phyloP scores from a whole-genome alignment of 2,797 vertebrate genomes.

The Brotula barbata region DNA sequence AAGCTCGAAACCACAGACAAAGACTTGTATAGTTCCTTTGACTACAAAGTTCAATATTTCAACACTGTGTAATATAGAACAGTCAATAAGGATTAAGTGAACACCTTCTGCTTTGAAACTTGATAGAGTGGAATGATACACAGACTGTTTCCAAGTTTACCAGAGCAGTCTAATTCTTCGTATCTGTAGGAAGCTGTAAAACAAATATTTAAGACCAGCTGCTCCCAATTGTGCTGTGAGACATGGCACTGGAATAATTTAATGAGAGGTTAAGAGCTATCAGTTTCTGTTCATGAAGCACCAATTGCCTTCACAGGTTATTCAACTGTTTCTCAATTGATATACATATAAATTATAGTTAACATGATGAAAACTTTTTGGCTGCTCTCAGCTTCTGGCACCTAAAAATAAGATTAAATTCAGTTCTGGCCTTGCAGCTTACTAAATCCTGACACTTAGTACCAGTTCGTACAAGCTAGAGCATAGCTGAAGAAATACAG shows the following conservation, averaged over 20 bases:
- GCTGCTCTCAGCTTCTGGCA: no score
- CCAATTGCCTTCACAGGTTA: no score
- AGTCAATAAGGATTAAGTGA: slow-evolving; percentile 20
- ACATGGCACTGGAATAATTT: slow-evolving; percentile 53
- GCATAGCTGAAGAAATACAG: slow-evolving; percentile 12
- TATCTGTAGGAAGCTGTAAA: slow-evolving; percentile 40
- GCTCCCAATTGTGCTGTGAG: slow-evolving; percentile 56
- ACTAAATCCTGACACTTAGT: no score
- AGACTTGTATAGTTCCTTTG: not conserved
- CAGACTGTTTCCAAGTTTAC: slow-evolving; percentile 37
- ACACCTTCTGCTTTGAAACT: slow-evolving; percentile 47
- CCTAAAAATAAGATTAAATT: no score
- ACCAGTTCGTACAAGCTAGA: not conserved
- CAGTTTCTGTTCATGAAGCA: not conserved
- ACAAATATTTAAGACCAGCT: slow-evolving; percentile 63
- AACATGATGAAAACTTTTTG: no score
- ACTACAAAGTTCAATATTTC: slow-evolving; percentile 9
- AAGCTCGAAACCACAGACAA: slow-evolving; percentile 32
- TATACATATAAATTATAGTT: no score
- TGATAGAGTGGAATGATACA: slow-evolving; percentile 28
- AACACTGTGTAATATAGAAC: slow-evolving; percentile 14
- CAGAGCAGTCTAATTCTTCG: slow-evolving; percentile 40
- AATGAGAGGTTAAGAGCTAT: slow-evolving; percentile 43
- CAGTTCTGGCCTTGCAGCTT: no score
- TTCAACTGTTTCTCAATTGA: no score